phyloP scores from a whole-genome alignment of 2,888 invertebrate species.

The Molorchus minor region DNA sequence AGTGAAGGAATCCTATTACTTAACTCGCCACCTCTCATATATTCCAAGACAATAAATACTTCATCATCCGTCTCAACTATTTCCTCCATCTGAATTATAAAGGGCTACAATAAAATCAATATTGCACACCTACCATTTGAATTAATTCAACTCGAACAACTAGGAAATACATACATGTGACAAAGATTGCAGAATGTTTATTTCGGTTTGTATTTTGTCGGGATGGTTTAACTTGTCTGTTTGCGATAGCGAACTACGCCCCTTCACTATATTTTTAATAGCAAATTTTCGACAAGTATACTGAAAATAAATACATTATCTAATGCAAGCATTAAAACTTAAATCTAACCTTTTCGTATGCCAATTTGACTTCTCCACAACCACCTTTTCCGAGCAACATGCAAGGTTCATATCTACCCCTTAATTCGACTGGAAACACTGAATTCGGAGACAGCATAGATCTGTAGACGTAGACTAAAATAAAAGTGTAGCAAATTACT shows the following conservation, averaged over 20 bases:
- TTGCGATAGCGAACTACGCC: constrained; percentile 63
- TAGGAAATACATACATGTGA: constrained; percentile 82
- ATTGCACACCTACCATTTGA: too few species aligned
- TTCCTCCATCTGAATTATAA: constrained; percentile 82
- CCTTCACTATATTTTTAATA: constrained; percentile 85
- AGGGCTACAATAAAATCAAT: constrained; percentile 80
- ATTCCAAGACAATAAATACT: constrained; percentile 85
- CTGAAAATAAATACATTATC: constrained; percentile 58
- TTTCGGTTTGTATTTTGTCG: constrained; percentile 77
- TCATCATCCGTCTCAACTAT: constrained; percentile 78
- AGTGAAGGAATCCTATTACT: constrained; percentile 76
- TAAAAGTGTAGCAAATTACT: not conserved
- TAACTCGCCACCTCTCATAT: constrained; percentile 90
- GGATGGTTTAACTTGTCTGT: constrained; percentile 67
- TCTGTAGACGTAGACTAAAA: constrained; percentile 38
- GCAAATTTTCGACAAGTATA: constrained; percentile 78
- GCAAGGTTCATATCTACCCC: constrained; percentile 76
- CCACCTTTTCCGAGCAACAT: constrained; percentile 82
- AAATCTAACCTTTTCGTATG: constrained; percentile 72
- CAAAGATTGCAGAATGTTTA: constrained; percentile 79
- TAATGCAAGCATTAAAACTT: not conserved
- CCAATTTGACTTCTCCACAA: constrained; percentile 83
- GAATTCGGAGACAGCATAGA: constrained; percentile 30
- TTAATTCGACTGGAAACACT: constrained; percentile 75
- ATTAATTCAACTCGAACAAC: too few species aligned